phyloP scores from a whole-genome alignment of 2,888 invertebrate genomes.

The Panzeria rudis region DNA sequence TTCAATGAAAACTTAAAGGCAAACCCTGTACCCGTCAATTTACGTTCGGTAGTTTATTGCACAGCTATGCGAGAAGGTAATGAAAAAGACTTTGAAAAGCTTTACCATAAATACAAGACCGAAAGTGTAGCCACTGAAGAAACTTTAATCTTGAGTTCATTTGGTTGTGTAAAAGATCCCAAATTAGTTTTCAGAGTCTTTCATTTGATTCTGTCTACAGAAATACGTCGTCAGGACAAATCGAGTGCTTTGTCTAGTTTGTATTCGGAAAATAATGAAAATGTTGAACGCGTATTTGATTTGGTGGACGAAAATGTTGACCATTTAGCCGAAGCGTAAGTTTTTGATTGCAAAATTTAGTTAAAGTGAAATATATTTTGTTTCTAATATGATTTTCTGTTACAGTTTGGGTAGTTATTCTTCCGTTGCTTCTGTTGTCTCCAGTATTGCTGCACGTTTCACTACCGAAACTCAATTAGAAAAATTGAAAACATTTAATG shows the following conservation, averaged over 20 bases:
- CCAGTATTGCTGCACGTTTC: conserved; percentile 80
- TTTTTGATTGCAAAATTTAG: conserved; percentile 1
- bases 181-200: conserved; percentile 85
- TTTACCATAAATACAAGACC: conserved; percentile 86
- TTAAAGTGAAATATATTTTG: not conserved
- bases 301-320: conserved; percentile 81
- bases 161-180: conserved; percentile 88
- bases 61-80: conserved; percentile 88
- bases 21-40: conserved; percentile 85
- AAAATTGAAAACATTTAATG: conserved; percentile 77
- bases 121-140: conserved; percentile 89
- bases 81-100: conserved; percentile 86
- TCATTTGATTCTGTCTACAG: conserved; percentile 83
- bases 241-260: conserved; percentile 83
- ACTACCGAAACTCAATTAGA: conserved; percentile 78
- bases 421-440: conserved; percentile 79
- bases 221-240: conserved; percentile 82
- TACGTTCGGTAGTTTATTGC: conserved; percentile 90
- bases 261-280: conserved; percentile 85
- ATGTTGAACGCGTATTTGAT: conserved; percentile 85
- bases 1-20: conserved; percentile 79
- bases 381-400: conserved; percentile 15
- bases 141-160: conserved; percentile 86
- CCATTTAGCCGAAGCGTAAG: conserved; percentile 79
- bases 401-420: conserved; percentile 79